Conservation (phyloP, 2,113 vertebrate genomes). For the Pristiophorus japonicus region DNA sequence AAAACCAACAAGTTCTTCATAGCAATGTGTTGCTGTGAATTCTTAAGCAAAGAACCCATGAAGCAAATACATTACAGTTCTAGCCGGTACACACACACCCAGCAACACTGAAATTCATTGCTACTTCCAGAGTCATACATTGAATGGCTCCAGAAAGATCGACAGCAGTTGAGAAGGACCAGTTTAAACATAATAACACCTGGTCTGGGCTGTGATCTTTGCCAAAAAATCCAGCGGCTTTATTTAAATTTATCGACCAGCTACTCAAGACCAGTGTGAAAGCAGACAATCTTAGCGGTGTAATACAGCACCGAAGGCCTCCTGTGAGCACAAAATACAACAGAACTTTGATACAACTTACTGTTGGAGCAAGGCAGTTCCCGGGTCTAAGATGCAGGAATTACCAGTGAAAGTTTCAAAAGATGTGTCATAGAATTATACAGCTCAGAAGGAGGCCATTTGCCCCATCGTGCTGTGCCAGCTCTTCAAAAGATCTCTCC, state of each 20-base stretch:
- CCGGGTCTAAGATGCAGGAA: background rate
- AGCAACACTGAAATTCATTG: no score
- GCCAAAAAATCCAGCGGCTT: background rate
- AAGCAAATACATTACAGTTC: no score
- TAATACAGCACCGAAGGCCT: background rate
- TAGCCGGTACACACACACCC: no score
- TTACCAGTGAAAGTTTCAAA: background rate
- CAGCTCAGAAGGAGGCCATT: background rate
- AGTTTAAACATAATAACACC: background rate
- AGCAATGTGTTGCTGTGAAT: no score
- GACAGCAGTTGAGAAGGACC: background rate
- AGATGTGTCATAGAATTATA: background rate
- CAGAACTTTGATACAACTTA: background rate
- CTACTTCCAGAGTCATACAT: no score
- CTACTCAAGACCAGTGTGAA: background rate
- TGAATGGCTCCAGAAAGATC: background rate
- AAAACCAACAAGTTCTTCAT: no score
- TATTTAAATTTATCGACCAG: background rate
- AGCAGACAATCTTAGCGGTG: background rate
- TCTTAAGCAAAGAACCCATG: no score
- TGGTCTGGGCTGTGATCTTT: background rate
- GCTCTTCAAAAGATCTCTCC: background rate
- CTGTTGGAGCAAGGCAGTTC: background rate
- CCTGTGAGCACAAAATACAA: background rate
- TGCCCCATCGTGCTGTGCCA: background rate